Evolutionary conservation across 2,113 vertebrate species (phyloP).

Genomic region (Seriola rivoliana): DNA sequence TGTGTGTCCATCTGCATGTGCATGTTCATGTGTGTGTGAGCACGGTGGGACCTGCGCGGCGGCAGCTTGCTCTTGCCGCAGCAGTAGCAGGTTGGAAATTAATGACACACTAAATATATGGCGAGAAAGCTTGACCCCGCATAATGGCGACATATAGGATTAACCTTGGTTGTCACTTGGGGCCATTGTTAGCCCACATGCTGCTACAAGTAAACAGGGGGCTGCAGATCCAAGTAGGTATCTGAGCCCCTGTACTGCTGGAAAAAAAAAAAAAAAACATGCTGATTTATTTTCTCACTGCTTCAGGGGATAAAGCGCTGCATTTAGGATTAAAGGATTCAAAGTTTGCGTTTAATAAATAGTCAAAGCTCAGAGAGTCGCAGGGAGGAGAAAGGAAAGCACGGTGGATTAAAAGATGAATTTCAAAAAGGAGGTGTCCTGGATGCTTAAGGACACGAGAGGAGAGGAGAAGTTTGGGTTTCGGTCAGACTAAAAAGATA

Average conservation of each 20-base stretch:
- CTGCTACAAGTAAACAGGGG: conserved; percentile 76
- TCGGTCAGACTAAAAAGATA: not conserved
- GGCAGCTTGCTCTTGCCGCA: conserved; percentile 79
- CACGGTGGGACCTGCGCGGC: conserved; percentile 48
- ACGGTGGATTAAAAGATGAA: conserved; percentile 74
- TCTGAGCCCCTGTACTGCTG: conserved; percentile 41
- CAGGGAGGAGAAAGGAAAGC: conserved; percentile 50
- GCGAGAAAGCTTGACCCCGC: conserved; percentile 86
- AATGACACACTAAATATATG: conserved; percentile 88
- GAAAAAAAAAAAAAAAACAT: conserved; percentile 28
- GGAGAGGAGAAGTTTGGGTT: conserved; percentile 24
- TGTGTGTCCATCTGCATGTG: conserved; percentile 42
- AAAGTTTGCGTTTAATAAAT: conserved; percentile 80
- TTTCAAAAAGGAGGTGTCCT: conserved; percentile 55
- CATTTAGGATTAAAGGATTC: conserved; percentile 84
- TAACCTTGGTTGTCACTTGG: conserved; percentile 87
- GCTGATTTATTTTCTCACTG: conserved; percentile 81
- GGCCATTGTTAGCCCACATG: conserved; percentile 81
- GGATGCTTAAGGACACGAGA: conserved; percentile 54
- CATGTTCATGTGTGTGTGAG: conserved; percentile 25
- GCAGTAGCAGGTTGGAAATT: conserved; percentile 92
- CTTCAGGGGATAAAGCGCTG: conserved; percentile 74
- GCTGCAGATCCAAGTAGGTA: conserved; percentile 67
- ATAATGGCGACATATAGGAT: conserved; percentile 88
- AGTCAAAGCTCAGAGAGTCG: conserved; percentile 61